Evolutionary conservation across 2,113 vertebrate genomes (phyloP), one percentile per base, ranked within the genome.

Genomic region (Nycticryphes semicollaris): DNA sequence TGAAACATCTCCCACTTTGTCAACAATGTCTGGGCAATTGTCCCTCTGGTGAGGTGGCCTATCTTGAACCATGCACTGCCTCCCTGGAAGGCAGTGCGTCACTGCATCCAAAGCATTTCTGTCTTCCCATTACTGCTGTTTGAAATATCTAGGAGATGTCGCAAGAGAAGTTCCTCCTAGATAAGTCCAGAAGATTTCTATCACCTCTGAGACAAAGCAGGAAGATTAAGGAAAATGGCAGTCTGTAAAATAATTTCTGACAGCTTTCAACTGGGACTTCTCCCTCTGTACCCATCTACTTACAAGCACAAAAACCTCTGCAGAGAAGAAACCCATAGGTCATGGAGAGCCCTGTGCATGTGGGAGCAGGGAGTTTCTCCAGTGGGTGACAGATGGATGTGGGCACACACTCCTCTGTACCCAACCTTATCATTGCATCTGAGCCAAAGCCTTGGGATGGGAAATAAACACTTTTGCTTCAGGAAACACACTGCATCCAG

Each of bases 1-100:
- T 92, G 68, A 92, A 95, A 86, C 56, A 63, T 59, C 68, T 86
- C 64, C 84, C 63, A 81, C 67, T 60, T 91, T 76, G 82, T 75
- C 80, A 94, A 33, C 56, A 74, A 21, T 20, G 18, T 51, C 79
- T 70, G 76, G n/a, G 22, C 54, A 73, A 73, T 31, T 72, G 39
- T 63, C 43, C 24, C 21, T 45, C 35, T 13, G 3, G 56, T 72
- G 54, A 77, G 47, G 22, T 74, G 45, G 33, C 54, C 57, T 76
- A 8, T 62, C 78, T 94, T 89, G 54, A 82, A 45, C 37, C n/a
- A 53, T 18, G 41, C 33, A 68, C 17, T 1, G 6, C 50, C 63
- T 82, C 31, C 33, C 50, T 27, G 47, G 72, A 80, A 88, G 67
- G 79, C 57, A 94, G 13, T n/a, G 24, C 14, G 10, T 22, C 56